A percentile compares a stretch with the other conserved stretches of the same genome.
These are phyloP conservation scores for Protomyctophum bolini DNA, from an alignment of 2,113 vertebrate genomes.

Conservation along the genomic window DNA sequence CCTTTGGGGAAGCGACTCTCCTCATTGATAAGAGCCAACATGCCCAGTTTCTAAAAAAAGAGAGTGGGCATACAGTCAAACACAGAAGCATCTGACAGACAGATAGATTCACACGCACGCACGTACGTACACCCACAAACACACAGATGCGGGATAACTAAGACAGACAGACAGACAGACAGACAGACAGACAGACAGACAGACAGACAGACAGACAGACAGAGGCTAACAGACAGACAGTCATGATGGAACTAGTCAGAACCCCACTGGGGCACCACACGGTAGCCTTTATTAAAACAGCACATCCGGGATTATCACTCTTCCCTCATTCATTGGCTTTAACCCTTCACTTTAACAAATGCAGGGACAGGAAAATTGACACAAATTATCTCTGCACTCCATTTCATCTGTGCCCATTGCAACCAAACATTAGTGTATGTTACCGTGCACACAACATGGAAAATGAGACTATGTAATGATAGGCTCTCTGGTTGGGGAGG, in stretches of 20 bases:
- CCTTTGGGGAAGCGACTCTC: conserved; percentile 95
- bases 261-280: conserved; percentile 52
- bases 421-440: conserved; percentile 55
- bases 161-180: not conserved
- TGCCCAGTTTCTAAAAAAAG: conserved; percentile 86
- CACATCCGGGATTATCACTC: conserved; percentile 34
- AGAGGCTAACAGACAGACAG: conserved; percentile 35
- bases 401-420: conserved; percentile 27
- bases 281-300: conserved; percentile 47
- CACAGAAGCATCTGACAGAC: conserved; percentile 21
- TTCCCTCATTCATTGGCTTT: conserved; percentile 28
- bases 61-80: conserved; percentile 53
- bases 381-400: conserved; percentile 47
- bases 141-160: too few species aligned
- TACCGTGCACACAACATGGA: conserved; percentile 64
- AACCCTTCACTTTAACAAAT: conserved; percentile 22
- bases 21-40: conserved; percentile 92
- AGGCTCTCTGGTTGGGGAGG: conserved; percentile 51
- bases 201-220: conserved; percentile 22
- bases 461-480: conserved; percentile 63
- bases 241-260: conserved; percentile 59
- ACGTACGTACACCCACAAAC: too few species aligned
- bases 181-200: not conserved
- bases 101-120: conserved; percentile 3
- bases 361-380: conserved; percentile 46